These are phyloP conservation scores for Gymnocephalus cernua DNA, from an alignment of 2,113 vertebrate genomes.

Conservation along the genomic window DNA sequence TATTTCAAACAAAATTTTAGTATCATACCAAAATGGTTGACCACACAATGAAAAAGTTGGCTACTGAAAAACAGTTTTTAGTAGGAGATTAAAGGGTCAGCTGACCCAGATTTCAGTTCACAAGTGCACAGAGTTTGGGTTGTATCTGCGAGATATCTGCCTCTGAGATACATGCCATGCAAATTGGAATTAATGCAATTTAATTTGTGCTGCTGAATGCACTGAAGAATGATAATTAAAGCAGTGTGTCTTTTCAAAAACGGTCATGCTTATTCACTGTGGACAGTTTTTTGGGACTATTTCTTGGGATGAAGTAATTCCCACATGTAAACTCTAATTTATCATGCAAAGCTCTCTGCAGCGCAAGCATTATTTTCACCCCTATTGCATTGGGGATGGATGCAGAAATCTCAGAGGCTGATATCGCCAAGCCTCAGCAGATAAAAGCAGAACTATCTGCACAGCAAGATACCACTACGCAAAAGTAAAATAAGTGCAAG, in stretches of 20 bases:
- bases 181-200: background rate
- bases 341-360: background rate
- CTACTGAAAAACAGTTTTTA: background rate
- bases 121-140: background rate
- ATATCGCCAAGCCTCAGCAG: background rate
- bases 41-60: background rate
- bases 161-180: background rate
- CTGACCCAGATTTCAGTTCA: background rate
- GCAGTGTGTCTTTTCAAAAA: background rate
- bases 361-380: background rate
- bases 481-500: background rate
- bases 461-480: background rate
- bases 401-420: background rate
- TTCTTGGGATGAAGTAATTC: background rate
- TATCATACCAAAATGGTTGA: background rate
- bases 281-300: background rate
- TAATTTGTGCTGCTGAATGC: background rate
- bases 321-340: background rate
- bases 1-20: background rate
- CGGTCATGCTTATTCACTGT: background rate
- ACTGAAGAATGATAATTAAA: accelerated
- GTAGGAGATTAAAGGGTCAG: background rate
- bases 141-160: background rate
- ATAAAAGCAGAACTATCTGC: background rate
- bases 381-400: background rate